A percentile compares a stretch with the other conserved stretches of the same genome.
Evolutionary conservation across 1,140 invertebrate genomes (phyloP).

Genomic region (Zaprionus camerounensis): DNA sequence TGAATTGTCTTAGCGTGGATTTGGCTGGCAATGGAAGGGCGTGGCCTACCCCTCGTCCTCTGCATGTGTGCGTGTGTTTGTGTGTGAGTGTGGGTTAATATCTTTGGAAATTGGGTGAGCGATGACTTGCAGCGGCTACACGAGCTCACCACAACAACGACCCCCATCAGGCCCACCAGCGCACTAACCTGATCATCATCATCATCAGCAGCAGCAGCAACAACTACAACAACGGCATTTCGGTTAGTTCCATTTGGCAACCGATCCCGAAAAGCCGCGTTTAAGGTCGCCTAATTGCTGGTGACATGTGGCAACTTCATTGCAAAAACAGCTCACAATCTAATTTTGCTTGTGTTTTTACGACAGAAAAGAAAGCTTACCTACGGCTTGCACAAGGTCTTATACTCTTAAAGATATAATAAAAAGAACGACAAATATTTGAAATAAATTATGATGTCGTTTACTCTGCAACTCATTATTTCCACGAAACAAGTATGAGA

Average conservation of each 20-base stretch:
- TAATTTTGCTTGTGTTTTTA: background rate
- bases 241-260: conserved; percentile 65
- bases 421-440: background rate
- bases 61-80: conserved; percentile 17
- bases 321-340: conserved; percentile 18
- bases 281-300: conserved; percentile 61
- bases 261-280: conserved; percentile 60
- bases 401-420: background rate
- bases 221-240: conserved; percentile 32
- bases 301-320: conserved; percentile 33
- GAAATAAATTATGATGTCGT: too few species aligned
- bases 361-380: background rate
- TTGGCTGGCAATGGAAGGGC: conserved; percentile 46
- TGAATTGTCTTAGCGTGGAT: conserved; percentile 75
- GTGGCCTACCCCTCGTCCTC: conserved; percentile 26
- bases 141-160: conserved; percentile 11
- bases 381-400: background rate
- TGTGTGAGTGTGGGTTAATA: conserved; percentile 54
- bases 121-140: conserved; percentile 66
- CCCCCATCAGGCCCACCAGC: conserved; percentile 21
- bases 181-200: conserved; percentile 17
- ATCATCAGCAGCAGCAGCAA: conserved; percentile 44
- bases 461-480: too few species aligned
- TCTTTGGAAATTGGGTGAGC: conserved; percentile 78
- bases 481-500: too few species aligned